Base-by-base conservation (phyloP, 2,113 vertebrate genomes). In the Phaethornis superciliosus region DNA sequence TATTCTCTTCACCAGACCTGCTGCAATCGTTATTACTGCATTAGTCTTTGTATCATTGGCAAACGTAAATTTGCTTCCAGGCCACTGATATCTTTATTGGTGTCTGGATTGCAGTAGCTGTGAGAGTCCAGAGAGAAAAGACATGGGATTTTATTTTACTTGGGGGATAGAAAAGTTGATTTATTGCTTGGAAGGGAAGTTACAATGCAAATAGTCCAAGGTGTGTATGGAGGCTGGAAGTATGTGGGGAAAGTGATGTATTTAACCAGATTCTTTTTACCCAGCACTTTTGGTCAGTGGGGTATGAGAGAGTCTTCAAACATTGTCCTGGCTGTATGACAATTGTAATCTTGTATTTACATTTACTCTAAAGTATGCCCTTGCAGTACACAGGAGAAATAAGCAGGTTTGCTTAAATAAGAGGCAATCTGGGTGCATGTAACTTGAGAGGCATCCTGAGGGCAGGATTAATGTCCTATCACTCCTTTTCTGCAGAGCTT, bases 381-480 rank as follows among this genome's bases (percentile, higher is more conserved):
- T 89, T 90, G 81, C 37, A 58, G 62, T 46, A 40, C 5, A 2
- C 2, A 2, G 74, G 63, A 95, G 55, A 92, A 90, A 81, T 72
- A 86, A 87, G 40, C 58, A 63, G 26, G 55, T 79, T 90, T 89
- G 88, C 30, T 85, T 85, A 80, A 87, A 74, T 82, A 46, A 95
- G 69, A 90, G 85, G 46, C 58, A 74, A 16, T 91, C 74, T 92
- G 51, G 69, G 67, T 63, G 46, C 16, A 11, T 80, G 67, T 72
- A 92, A 60, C 37, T 92, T 91, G 60, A 89, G 81, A 94, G 46
- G 33, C 22, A 51, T 90, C 88, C 83, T 60, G 85, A 74, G 75
- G 83, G 81, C 80, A 92, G 81, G 88, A 94, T 90, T 94, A 92
- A 88, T 86, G 59, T 92, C 51, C 74, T 46, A 42, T 59, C n/a